These are phyloP conservation scores for Adineta ricciae DNA, from an alignment of 2,888 invertebrate genomes.

Conservation along the genomic window DNA sequence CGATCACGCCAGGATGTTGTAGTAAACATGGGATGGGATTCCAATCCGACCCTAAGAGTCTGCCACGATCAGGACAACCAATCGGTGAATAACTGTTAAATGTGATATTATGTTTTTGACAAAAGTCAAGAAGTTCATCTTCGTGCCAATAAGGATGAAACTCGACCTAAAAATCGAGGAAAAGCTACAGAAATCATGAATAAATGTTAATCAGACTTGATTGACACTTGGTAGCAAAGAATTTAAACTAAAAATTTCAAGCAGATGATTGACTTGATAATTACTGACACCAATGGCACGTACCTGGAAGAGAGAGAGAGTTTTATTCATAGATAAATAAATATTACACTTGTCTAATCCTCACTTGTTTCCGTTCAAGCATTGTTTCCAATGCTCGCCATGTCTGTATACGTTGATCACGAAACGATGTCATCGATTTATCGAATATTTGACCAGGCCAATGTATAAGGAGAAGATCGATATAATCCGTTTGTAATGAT, in stretches of 20 bases:
- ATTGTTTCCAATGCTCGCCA: constrained; percentile 63
- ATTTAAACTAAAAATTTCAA: constrained; percentile 54
- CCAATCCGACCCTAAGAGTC: neutral
- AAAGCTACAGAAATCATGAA: constrained; percentile 16
- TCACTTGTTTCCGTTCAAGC: constrained; percentile 53
- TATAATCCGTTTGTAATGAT: constrained; percentile 59
- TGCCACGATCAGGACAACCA: constrained; percentile 50
- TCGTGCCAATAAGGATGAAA: constrained; percentile 68
- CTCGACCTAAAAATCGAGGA: constrained; percentile 58
- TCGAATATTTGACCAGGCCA: constrained; percentile 56
- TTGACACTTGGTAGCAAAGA: constrained; percentile 62
- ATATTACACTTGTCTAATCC: neutral
- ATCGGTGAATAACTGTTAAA: constrained; percentile 71
- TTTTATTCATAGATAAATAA: too few species aligned
- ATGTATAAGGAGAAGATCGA: constrained; percentile 71
- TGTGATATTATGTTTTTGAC: constrained; percentile 59
- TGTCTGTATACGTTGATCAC: constrained; percentile 56
- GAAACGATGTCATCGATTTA: constrained; percentile 48
- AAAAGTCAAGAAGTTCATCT: constrained; percentile 58
- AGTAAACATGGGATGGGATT: neutral
- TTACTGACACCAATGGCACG: constrained; percentile 72
- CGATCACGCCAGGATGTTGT: constrained; percentile 52
- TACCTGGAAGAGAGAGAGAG: constrained; percentile 39
- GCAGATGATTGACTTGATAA: constrained; percentile 62
- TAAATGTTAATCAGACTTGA: constrained; percentile 58